Evolutionary conservation across 2,113 vertebrate genomes (phyloP).

Genomic region (Dicrurus megarhynchus): DNA sequence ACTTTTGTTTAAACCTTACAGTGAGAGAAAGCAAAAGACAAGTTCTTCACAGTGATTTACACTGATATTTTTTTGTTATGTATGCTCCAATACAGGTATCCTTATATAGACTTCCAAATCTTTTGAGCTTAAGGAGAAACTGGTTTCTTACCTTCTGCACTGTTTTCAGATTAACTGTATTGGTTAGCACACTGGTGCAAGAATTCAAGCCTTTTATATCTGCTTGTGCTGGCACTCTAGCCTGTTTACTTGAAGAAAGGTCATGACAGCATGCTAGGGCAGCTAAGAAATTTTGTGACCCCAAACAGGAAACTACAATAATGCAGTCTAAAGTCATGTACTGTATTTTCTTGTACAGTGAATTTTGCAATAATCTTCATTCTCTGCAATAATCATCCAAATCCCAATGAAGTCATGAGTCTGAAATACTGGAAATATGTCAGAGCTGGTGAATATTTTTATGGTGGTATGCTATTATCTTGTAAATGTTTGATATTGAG

Average conservation of each 20-base stretch:
- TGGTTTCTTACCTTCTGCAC: background rate
- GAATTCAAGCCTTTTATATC: background rate
- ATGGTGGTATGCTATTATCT: background rate
- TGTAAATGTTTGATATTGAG: rapidly evolving
- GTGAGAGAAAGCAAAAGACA: background rate
- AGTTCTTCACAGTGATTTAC: background rate
- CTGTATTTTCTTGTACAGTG: background rate
- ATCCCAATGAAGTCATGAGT: background rate
- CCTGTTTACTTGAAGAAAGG: background rate
- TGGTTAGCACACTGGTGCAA: background rate
- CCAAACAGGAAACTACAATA: background rate
- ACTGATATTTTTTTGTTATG: background rate
- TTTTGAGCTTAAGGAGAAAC: background rate
- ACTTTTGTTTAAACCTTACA: background rate
- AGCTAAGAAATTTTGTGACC: background rate
- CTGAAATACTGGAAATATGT: background rate
- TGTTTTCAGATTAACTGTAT: background rate
- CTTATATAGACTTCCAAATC: background rate
- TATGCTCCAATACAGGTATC: background rate
- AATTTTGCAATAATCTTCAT: background rate
- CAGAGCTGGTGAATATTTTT: background rate
- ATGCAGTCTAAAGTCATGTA: background rate
- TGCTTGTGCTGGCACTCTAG: background rate
- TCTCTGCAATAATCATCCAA: background rate
- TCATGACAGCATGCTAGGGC: background rate